phyloP scores from a whole-genome alignment of 2,888 invertebrate genomes.

The Chrysotoxum bicinctum region DNA sequence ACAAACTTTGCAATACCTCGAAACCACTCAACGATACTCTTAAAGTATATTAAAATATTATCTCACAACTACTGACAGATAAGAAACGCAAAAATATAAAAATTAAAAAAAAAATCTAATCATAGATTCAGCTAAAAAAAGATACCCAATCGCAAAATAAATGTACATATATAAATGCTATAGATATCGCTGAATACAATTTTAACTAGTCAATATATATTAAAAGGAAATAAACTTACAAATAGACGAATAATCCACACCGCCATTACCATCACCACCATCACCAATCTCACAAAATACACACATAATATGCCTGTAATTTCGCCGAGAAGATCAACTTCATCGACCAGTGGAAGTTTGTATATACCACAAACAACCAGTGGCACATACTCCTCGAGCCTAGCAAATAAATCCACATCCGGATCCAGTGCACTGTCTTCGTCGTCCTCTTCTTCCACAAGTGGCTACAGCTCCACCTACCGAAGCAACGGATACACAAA shows the following conservation, averaged over 20 bases:
- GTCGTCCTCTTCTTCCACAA: slow-evolving; percentile 71
- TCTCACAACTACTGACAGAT: slow-evolving; percentile 46
- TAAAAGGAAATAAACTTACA: background rate
- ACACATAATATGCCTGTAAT: slow-evolving; percentile 82
- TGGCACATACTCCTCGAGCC: slow-evolving; percentile 74
- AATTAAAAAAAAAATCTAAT: background rate
- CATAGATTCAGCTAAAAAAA: background rate
- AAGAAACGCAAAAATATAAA: slow-evolving; percentile 35
- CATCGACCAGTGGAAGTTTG: slow-evolving; percentile 80
- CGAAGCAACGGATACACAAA: slow-evolving; percentile 73
- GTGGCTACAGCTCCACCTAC: slow-evolving; percentile 77
- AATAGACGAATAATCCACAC: slow-evolving; percentile 30
- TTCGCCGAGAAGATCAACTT: slow-evolving; percentile 81
- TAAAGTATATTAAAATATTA: slow-evolving; percentile 29
- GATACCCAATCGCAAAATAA: background rate
- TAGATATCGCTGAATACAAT: background rate
- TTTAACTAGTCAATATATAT: slow-evolving; percentile 51
- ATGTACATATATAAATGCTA: slow-evolving; percentile 9
- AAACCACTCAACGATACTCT: slow-evolving; percentile 54
- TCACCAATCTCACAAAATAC: slow-evolving; percentile 26
- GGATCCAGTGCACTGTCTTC: slow-evolving; percentile 64
- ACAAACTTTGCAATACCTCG: slow-evolving; percentile 40
- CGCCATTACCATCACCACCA: slow-evolving; percentile 9
- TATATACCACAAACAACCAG: slow-evolving; percentile 80
- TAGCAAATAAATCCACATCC: slow-evolving; percentile 63